Conservation (phyloP, 2,888 invertebrate genomes). For the Pammene fasciana region DNA sequence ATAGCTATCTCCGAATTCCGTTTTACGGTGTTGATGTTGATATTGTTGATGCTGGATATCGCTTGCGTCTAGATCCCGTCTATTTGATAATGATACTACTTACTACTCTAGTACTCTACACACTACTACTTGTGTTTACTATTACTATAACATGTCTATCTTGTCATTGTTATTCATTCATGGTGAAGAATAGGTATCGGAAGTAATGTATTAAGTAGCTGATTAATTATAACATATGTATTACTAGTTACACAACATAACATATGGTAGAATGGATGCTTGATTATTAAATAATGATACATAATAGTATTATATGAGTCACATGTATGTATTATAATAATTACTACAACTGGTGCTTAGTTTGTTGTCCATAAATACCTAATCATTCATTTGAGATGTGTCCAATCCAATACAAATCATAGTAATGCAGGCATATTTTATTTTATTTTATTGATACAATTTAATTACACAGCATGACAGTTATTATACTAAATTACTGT, state of each 20-base stretch:
- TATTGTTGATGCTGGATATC: constrained; percentile 33
- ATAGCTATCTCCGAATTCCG: constrained; percentile 20
- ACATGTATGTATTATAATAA: background rate
- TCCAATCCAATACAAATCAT: too few relatives aligned
- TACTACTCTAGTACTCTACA: too few relatives aligned
- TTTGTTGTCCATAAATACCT: too few relatives aligned
- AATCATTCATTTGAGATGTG: too few relatives aligned
- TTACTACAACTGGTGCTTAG: too few relatives aligned
- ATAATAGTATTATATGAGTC: background rate
- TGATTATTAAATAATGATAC: background rate
- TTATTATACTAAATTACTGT: too few relatives aligned
- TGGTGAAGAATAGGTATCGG: constrained; percentile 17
- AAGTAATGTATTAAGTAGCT: constrained; percentile 4
- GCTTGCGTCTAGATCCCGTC: constrained; percentile 39
- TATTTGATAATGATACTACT: constrained; percentile 35
- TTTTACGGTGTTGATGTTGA: constrained; percentile 26
- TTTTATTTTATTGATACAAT: too few relatives aligned
- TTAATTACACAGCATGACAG: too few relatives aligned
- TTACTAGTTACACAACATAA: constrained; percentile 10
- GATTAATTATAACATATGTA: constrained; percentile 12
- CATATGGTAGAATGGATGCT: background rate
- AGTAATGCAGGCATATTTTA: too few relatives aligned
- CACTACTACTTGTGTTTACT: constrained; percentile 33
- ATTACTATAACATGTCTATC: constrained; percentile 16
- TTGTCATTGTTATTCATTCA: constrained; percentile 27